Conservation (phyloP, 1,140 invertebrate genomes). For the Nixonia krombeini region DNA sequence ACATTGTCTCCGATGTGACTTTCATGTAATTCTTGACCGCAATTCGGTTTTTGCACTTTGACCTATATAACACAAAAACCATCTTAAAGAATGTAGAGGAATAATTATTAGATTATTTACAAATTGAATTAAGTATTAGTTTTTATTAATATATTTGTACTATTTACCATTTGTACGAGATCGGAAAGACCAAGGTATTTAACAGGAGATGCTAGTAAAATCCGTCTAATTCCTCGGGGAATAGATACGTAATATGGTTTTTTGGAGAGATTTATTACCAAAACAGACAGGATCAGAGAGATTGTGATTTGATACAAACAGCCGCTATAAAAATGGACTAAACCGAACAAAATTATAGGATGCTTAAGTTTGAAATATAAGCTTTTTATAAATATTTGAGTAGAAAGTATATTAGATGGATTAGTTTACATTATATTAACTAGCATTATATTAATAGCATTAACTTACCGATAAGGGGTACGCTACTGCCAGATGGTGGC, state of each 20-base stretch:
- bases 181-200: slow-evolving; percentile 70
- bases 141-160: no score
- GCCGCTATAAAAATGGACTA: slow-evolving; percentile 74
- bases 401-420: no score
- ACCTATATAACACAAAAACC: slow-evolving; percentile 44
- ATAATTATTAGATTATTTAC: no score
- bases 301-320: slow-evolving; percentile 75
- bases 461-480: slow-evolving; percentile 76
- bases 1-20: slow-evolving; percentile 54
- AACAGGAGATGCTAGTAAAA: slow-evolving; percentile 73
- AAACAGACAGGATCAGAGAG: slow-evolving; percentile 76
- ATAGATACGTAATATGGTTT: slow-evolving; percentile 69
- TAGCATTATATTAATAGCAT: background rate
- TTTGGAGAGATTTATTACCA: slow-evolving; percentile 75
- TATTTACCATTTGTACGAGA: slow-evolving; percentile 52
- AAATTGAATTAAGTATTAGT: no score
- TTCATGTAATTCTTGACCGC: slow-evolving; percentile 65
- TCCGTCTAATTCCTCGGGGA: slow-evolving; percentile 73
- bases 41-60: slow-evolving; percentile 46
- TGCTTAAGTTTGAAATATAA: background rate
- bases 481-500: slow-evolving; percentile 73
- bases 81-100: no score
- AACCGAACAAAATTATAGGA: slow-evolving; percentile 58
- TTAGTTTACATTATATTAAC: no score
- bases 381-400: no score